phyloP scores from a whole-genome alignment of 2,888 invertebrate genomes.

The Eristalis intricaria region DNA sequence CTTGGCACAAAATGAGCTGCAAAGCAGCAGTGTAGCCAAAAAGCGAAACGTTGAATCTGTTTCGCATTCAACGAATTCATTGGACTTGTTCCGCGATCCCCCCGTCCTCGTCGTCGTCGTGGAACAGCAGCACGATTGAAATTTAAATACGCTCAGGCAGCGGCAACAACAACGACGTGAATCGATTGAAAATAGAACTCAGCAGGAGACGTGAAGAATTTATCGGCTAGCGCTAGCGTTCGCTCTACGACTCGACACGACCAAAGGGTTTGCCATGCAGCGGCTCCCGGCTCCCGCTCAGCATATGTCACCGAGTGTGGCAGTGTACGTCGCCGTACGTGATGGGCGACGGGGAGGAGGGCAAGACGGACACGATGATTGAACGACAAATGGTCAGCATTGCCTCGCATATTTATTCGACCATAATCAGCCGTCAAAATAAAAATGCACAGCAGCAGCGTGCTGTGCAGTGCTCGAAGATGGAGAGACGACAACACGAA shows the following conservation, averaged over 20 bases:
- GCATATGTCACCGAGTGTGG: conserved; percentile 37
- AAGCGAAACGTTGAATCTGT: not conserved
- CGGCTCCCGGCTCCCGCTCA: conserved; percentile 11
- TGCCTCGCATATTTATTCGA: conserved; percentile 66
- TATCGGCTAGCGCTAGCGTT: conserved; percentile 26
- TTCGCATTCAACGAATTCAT: conserved; percentile 42
- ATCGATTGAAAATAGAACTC: conserved; percentile 71
- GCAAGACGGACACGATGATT: conserved; percentile 48
- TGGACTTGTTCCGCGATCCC: not conserved
- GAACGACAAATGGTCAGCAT: conserved; percentile 67
- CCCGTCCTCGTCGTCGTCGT: too few relatives aligned
- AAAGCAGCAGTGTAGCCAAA: not conserved
- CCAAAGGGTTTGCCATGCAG: not conserved
- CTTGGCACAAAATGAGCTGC: conserved; percentile 25
- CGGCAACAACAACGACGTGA: conserved; percentile 1
- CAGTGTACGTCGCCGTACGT: conserved; percentile 39
- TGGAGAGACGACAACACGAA: conserved; percentile 19
- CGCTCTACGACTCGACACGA: not conserved
- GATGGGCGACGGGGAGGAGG: conserved; percentile 31
- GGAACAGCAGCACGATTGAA: conserved; percentile 3
- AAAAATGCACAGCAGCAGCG: conserved; percentile 48
- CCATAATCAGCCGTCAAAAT: conserved; percentile 60
- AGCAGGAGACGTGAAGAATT: conserved; percentile 62
- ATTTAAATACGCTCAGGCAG: conserved; percentile 54
- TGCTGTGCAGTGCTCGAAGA: not conserved